Percentiles rank a stretch among this genome's conserved stretches.
Conservation (phyloP, 2,888 invertebrate genomes). For the Chrysodeixis includens region DNA sequence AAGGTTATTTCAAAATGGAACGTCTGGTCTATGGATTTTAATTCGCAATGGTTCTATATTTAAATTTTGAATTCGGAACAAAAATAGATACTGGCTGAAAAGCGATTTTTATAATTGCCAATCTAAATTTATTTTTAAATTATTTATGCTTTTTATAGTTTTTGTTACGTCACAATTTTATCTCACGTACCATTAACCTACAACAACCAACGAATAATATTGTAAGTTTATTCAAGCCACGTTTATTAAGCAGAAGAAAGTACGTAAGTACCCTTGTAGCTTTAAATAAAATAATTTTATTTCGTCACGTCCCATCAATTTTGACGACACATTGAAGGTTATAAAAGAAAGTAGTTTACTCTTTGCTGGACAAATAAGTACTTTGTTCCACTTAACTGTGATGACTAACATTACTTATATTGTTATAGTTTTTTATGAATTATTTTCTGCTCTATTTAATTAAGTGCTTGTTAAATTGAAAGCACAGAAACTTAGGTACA, state of each 20-base stretch:
- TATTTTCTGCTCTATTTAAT: slow-evolving; percentile 37
- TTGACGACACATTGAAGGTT: slow-evolving; percentile 42
- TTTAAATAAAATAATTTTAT: not conserved
- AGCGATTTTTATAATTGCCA: too few species aligned
- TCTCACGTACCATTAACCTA: not conserved
- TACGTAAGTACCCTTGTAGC: not conserved
- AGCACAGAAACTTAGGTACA: not conserved
- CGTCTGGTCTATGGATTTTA: not conserved
- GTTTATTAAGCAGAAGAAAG: slow-evolving; percentile 1
- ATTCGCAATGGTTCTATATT: not conserved
- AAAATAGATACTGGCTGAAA: not conserved
- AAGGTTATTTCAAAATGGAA: slow-evolving; percentile 2
- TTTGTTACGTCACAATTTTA: not conserved
- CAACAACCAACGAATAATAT: not conserved
- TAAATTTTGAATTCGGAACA: not conserved
- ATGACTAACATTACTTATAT: slow-evolving; percentile 17
- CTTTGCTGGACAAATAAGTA: slow-evolving; percentile 16
- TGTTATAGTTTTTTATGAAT: slow-evolving; percentile 33
- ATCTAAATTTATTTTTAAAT: too few species aligned
- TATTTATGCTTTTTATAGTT: not conserved
- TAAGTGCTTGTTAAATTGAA: slow-evolving; percentile 6
- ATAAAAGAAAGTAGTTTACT: slow-evolving; percentile 32
- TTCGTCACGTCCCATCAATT: slow-evolving; percentile 35
- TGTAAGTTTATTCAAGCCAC: not conserved
- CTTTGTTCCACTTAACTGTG: slow-evolving; percentile 18